phyloP scores from a whole-genome alignment of 2,113 vertebrate genomes.

The Dasyornis broadbenti region DNA sequence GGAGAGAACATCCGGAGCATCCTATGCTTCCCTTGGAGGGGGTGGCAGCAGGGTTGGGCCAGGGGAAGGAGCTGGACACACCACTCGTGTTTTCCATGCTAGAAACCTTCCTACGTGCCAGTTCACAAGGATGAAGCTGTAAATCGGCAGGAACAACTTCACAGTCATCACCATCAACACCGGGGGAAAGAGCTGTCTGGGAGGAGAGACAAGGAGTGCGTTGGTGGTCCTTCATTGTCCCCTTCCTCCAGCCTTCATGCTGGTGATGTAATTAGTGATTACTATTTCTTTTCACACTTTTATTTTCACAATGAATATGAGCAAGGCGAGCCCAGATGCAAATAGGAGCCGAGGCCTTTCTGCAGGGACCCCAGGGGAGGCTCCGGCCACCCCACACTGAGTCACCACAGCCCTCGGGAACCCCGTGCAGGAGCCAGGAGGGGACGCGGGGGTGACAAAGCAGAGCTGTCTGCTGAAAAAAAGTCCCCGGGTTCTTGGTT shows the following conservation, averaged over 20 bases:
- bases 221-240: not conserved
- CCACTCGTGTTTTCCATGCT: rapidly evolving
- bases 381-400: not conserved
- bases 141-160: not conserved
- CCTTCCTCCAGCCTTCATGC: not conserved
- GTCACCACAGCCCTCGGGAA: not conserved
- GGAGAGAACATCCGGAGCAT: not conserved
- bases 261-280: not conserved
- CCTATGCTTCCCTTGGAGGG: not conserved
- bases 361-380: not conserved
- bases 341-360: not conserved
- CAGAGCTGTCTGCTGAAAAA: not conserved
- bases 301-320: slow-evolving; percentile 1
- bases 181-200: not conserved
- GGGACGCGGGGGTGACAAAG: not conserved
- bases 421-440: not conserved
- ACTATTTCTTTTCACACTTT: not conserved
- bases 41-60: not conserved
- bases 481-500: not conserved
- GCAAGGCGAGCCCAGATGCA: not conserved
- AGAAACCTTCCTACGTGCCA: not conserved
- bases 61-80: not conserved
- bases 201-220: not conserved
- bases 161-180: not conserved
- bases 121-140: not conserved